Evolutionary conservation across 2,113 vertebrate genomes (phyloP).

Genomic region (Mastomys natalensis): DNA sequence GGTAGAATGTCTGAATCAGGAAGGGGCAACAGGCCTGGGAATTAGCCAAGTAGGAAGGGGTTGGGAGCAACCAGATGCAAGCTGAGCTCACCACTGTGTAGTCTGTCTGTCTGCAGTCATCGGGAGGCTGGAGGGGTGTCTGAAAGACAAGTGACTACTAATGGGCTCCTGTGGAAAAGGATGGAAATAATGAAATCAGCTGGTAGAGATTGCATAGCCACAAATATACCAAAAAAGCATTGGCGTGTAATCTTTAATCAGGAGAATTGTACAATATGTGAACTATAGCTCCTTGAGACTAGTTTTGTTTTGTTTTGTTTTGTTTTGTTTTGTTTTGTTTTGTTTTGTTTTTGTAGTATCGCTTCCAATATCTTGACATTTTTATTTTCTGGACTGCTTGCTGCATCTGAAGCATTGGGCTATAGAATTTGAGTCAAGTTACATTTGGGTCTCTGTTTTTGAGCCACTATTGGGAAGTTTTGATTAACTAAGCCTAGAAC

Average conservation of each 20-base stretch:
- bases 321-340: no score
- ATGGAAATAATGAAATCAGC: background rate
- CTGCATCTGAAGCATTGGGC: background rate
- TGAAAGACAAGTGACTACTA: background rate
- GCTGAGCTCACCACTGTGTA: background rate
- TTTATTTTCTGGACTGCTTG: background rate
- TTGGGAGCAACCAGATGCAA: background rate
- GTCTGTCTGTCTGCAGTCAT: background rate
- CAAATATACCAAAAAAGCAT: background rate
- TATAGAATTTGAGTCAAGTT: background rate
- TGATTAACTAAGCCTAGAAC: conserved; percentile 57
- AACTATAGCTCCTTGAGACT: conserved; percentile 23
- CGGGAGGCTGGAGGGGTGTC: background rate
- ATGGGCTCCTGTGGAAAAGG: background rate
- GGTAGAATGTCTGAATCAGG: background rate
- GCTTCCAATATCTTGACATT: background rate
- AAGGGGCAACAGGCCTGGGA: background rate
- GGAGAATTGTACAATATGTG: background rate
- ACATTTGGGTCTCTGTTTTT: background rate
- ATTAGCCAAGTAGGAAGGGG: background rate
- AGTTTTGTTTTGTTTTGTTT: background rate
- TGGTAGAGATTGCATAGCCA: background rate
- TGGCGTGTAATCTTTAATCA: background rate
- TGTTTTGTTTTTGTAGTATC: background rate
- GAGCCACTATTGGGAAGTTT: conserved; percentile 44